Evolutionary conservation across 2,888 invertebrate genomes (phyloP), one percentile per base, ranked within the genome.

Genomic region (Drosophila anomelani): DNA sequence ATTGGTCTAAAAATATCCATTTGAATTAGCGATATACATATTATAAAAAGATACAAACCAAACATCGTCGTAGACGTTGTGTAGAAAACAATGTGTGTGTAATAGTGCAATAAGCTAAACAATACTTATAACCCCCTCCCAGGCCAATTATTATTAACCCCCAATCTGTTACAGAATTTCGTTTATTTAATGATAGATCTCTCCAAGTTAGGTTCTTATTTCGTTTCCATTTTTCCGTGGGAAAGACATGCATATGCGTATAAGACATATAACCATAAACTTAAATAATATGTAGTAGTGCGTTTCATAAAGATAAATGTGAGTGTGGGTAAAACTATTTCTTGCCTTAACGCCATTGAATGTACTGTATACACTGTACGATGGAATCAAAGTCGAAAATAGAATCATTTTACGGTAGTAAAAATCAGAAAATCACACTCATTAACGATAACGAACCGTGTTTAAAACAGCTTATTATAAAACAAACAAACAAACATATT

Each of bases 91-190:
- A 51, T 51, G 34, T 51, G 34, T 69, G 59, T 69, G 46, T 53
- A 72, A 72, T 54, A 72, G 71, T 69, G 68, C 62, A 72, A 73
- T 62, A 71, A 73, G 62, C 62, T 69, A 53, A 69, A 57, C 46
- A 34, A 68, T 57, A 59, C 17, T 17, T 36, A 62, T 26, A 46
- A 5, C 32, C 15, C 5, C 17, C 17, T 6, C 32, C 15, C 32
- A 29, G n/a, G 20, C 15, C 55, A 15, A 17, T 29, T 47, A 38
- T 12, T 17, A 26, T 49, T 41, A 49, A 41, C 26, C 23, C 20
- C 20, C 12, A 57, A 51, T 49, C 41, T 56, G 23, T 68, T 66
- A 39, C 20, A 55, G 13, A 56, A 47, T 39, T 49, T 51, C 38
- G 32, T n/a, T 49, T 57, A 56, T 29, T n/a, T 26, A 13, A 34